Evolutionary conservation across 2,888 invertebrate species (phyloP), one percentile per base, ranked within the genome.

Genomic region (Nomada fucata): DNA sequence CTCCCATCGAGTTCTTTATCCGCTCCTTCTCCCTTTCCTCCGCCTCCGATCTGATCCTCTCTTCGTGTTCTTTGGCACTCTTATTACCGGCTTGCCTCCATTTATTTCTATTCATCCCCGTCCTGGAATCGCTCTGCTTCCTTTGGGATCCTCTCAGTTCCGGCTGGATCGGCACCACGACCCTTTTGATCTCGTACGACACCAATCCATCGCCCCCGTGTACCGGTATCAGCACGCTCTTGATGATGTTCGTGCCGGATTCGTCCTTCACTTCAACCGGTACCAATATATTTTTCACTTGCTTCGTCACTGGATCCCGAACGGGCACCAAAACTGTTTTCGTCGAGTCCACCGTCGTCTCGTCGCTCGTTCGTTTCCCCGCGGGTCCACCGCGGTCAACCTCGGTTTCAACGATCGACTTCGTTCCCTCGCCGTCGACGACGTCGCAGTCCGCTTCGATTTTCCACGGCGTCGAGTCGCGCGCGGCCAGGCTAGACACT

Each of bases 161-260:
- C 2, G 52, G 44, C 3, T 20, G 52, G 9, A 79, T 70, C n/a
- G 79, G 79, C 2, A 79, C 79, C 0, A 44, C 1, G 0, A 79
- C 64, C n/a, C 52, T 65, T 26, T 60, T 79, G 1, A 79, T 50
- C 7, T 79, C 79, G 20, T 79, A 79, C n/a, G 70, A 59, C 1
- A 53, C 23, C 0, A 20, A 50, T 0, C 79, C 79, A 7, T 79
- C 47, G 0, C 23, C 36, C 0, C 52, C 79, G 1, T 65, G 4
- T 11, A 53, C 9, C 0, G 79, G 79, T 10, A 79, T 36, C 44
- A 79, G n/a, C 0, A 79, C 59, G 11, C 79, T 79, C 47, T 79
- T 79, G 36, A 79, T 79, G 47, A 79, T 55, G 44, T 79, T 70
- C 47, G 60, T 47, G 4, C 79, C 79, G 2, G 79, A 47, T 3